These are phyloP conservation scores for Aplidium turbinatum DNA, from an alignment of 23 tunicate species.

Conservation along the genomic window DNA sequence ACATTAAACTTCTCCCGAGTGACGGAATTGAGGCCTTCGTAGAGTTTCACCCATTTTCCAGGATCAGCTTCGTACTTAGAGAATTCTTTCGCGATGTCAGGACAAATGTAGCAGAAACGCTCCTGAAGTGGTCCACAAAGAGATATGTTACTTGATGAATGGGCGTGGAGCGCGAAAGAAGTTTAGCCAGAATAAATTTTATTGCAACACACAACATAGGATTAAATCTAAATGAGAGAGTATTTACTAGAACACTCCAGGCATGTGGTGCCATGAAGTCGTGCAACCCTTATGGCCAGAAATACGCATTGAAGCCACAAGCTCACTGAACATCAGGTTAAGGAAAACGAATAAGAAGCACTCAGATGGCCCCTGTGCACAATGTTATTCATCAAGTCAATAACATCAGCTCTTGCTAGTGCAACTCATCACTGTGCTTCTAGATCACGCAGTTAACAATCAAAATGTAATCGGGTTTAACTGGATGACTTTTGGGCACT, in stretches of 20 bases:
- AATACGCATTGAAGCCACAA: no score
- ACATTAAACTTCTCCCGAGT: slow-evolving; percentile 86
- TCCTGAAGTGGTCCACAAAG: slow-evolving; percentile 48
- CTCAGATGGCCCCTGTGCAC: slow-evolving; percentile 96
- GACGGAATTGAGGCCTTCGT: slow-evolving; percentile 78
- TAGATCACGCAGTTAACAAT: background rate
- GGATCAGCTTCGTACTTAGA: slow-evolving; percentile 90
- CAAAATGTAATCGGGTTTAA: no score
- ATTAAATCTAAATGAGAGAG: no score
- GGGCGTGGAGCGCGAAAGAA: no score
- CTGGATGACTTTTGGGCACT: no score
- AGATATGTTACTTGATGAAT: background rate
- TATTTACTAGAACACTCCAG: no score
- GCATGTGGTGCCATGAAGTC: no score
- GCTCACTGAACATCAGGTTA: background rate
- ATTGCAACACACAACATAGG: no score
- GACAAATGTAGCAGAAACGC: slow-evolving; percentile 97
- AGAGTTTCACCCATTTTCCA: slow-evolving; percentile 78
- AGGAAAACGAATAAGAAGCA: slow-evolving; percentile 16
- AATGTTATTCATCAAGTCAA: slow-evolving; percentile 26
- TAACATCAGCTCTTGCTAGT: slow-evolving; percentile 20
- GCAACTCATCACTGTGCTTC: slow-evolving; percentile 81
- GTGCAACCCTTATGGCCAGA: no score
- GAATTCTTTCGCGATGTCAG: slow-evolving; percentile 96
- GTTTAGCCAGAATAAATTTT: no score